phyloP scores from a whole-genome alignment of 2,113 vertebrate species.

The Salvelinus namaycush region DNA sequence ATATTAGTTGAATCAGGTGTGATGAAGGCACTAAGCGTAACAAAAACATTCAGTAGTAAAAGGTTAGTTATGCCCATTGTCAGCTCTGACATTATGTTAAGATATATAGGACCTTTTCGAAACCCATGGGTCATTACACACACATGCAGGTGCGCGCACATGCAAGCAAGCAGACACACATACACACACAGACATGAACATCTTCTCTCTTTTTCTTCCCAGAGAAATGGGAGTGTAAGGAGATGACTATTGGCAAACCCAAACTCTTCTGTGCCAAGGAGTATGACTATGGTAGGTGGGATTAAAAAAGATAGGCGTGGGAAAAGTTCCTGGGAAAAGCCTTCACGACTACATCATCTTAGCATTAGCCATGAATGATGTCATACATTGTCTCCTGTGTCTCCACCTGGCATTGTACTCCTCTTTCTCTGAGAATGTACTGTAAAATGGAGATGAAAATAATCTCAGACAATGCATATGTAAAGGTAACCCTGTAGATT shows the following conservation, averaged over 20 bases:
- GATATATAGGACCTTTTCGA: too few relatives aligned
- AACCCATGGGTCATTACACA: not conserved
- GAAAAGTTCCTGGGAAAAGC: not conserved
- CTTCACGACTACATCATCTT: too few relatives aligned
- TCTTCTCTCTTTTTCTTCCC: constrained; percentile 39
- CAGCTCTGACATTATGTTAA: too few relatives aligned
- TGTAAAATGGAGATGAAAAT: too few relatives aligned
- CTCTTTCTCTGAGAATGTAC: too few relatives aligned
- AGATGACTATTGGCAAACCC: constrained; percentile 81
- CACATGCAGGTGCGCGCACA: not conserved
- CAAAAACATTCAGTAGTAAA: too few relatives aligned
- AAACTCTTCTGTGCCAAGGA: constrained; percentile 89
- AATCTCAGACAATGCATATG: too few relatives aligned
- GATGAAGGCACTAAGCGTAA: too few relatives aligned
- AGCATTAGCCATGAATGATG: not conserved
- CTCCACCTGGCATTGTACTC: too few relatives aligned
- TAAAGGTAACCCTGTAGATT: too few relatives aligned
- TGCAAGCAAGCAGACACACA: not conserved
- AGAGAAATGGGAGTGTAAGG: constrained; percentile 95
- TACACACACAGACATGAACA: not conserved
- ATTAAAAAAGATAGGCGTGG: not conserved
- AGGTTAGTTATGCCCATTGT: too few relatives aligned
- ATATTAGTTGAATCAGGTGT: too few relatives aligned
- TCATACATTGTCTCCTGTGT: not conserved
- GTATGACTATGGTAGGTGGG: constrained; percentile 87